Conservation (phyloP, 1,140 invertebrate species). For the Theocolax elegans region DNA sequence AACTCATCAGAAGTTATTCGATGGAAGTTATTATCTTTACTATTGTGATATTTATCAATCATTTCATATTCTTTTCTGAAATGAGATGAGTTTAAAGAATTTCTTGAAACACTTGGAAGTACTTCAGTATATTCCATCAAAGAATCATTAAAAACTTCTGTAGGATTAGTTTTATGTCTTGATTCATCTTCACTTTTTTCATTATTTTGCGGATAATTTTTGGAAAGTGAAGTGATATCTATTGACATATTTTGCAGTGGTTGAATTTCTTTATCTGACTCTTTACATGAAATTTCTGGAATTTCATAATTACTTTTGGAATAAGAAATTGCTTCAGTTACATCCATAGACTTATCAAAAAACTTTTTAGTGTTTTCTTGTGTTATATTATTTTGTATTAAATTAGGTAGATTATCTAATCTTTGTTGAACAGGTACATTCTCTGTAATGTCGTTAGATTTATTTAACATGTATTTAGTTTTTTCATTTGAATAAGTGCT, state of each 20-base stretch:
- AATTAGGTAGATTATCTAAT: not conserved
- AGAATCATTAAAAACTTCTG: constrained; percentile 5
- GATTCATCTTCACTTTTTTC: not conserved
- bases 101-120: not conserved
- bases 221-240: too few relatives aligned
- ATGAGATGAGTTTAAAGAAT: constrained; percentile 9
- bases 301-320: not conserved
- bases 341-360: constrained; percentile 17
- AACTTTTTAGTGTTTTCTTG: constrained; percentile 6
- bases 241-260: not conserved
- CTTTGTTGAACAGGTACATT: not conserved
- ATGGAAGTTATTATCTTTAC: constrained; percentile 14
- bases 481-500: not conserved
- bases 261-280: not conserved
- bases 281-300: not conserved
- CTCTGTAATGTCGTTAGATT: constrained; percentile 37
- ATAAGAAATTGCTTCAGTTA: too few relatives aligned
- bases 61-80: constrained; percentile 17
- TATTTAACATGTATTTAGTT: constrained; percentile 8
- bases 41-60: constrained; percentile 19
- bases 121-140: constrained; percentile 1
- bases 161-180: not conserved
- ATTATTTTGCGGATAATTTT: too few relatives aligned
- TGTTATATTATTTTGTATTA: not conserved
- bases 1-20: constrained; percentile 40